phyloP scores from a whole-genome alignment of 1,140 invertebrate species.

The Acromyrmex charruanus region DNA sequence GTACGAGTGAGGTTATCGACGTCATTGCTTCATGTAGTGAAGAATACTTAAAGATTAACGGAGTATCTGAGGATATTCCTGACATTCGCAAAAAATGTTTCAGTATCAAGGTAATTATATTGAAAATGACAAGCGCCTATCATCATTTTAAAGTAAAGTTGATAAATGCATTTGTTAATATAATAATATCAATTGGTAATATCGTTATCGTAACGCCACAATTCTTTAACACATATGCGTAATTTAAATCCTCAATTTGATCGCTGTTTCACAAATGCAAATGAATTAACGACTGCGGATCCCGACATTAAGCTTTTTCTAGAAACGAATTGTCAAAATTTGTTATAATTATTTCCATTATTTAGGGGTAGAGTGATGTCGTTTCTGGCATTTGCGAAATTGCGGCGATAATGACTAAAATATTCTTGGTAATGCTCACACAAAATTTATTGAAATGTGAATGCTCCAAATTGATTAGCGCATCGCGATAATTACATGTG shows the following conservation, averaged over 20 bases:
- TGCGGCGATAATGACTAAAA: conserved; percentile 22
- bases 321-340: conserved; percentile 18
- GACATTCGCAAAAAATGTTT: background rate
- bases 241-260: conserved; percentile 3
- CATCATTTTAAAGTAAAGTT: background rate
- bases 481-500: conserved; percentile 57
- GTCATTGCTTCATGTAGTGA: background rate
- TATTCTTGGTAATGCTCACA: conserved; percentile 42
- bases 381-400: conserved; percentile 46
- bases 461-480: conserved; percentile 49
- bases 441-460: conserved; percentile 55
- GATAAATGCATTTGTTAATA: background rate
- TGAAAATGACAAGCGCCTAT: background rate
- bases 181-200: background rate
- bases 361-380: background rate
- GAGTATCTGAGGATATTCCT: background rate
- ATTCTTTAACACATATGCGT: conserved; percentile 17
- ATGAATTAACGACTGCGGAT: background rate
- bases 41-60: background rate
- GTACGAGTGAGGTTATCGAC: conserved; percentile 21
- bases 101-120: background rate
- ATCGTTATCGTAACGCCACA: background rate
- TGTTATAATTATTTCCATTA: conserved; percentile 45
- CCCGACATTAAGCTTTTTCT: background rate
- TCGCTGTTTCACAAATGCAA: conserved; percentile 17